Base-by-base conservation (phyloP, 2,797 vertebrate genomes). In the Dallia pectoralis region DNA sequence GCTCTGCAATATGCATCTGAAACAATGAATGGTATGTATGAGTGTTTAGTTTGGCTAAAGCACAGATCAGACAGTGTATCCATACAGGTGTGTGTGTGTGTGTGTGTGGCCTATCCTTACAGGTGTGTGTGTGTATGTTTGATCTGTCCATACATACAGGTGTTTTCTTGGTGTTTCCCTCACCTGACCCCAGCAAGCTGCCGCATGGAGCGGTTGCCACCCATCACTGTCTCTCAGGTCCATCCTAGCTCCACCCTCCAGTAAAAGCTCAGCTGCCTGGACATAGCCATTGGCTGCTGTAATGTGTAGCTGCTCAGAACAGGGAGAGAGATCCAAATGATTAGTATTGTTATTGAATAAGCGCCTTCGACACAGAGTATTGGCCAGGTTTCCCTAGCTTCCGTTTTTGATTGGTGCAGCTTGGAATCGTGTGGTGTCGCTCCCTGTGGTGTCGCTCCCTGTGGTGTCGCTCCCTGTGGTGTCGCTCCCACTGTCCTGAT, bases 171-270 rank as follows among this genome's bases (percentile, higher is more conserved):
- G 33, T 36, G 3, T 36, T 44, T 36, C 40, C 94, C 91, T 94
- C 75, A 99, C 97, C 95, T 99, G 97, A 87, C 97, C 97, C 97
- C 97, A 99, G 92, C 97, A 99, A 3, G 96, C 95, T 36, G 97
- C 97, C 15, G 97, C 97, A 0, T 99, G 97, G 69, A 99, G 93
- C 19, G 97, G 96, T 85, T 98, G 96, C 97, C 97, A 99, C 79
- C 96, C 95, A 1, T 99, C 97, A 67, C 92, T 92, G 86, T 99
- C 97, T 77, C 93, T 95, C 65, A 95, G 83, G 74, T 98, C 96
- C 87, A 96, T 92, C 18, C 91, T 92, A 30, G 95, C 95, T 5
- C 97, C 96, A 0, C 95, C 95, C 87, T 99, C 97, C 77, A 99
- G 92, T 29, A 99, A 94, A 72, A 95, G 91, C 91, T 99, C 97